Percentiles rank a stretch among this genome's conserved stretches.
These are phyloP conservation scores for Metridium senile DNA, from an alignment of 92 coral and sea anemone genomes.

Conservation along the genomic window DNA sequence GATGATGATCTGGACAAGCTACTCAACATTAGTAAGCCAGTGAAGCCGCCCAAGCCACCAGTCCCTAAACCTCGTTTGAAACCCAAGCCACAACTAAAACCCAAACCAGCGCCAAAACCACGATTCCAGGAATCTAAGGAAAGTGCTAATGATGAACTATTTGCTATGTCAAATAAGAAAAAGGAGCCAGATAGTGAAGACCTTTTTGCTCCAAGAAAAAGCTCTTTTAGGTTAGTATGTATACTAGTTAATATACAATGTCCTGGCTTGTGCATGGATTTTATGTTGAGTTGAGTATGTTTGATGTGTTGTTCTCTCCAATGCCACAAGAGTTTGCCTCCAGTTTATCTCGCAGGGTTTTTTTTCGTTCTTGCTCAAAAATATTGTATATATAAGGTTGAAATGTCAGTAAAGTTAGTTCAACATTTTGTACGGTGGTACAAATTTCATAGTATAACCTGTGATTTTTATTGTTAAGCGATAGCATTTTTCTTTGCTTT, in stretches of 20 bases:
- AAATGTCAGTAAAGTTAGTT: too few relatives aligned
- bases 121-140: slow-evolving; percentile 82
- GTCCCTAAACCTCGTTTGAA: slow-evolving; percentile 66
- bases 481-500: too few relatives aligned
- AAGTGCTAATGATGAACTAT: slow-evolving; percentile 52
- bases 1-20: slow-evolving; percentile 94
- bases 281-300: too few relatives aligned
- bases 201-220: slow-evolving; percentile 72
- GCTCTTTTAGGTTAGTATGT: slow-evolving; percentile 60
- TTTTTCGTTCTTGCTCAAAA: too few relatives aligned
- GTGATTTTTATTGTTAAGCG: too few relatives aligned
- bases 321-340: too few relatives aligned
- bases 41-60: slow-evolving; percentile 38
- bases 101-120: slow-evolving; percentile 92
- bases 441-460: too few relatives aligned
- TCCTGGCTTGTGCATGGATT: too few relatives aligned
- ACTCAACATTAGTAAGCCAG: slow-evolving; percentile 68
- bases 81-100: slow-evolving; percentile 91
- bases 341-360: too few relatives aligned
- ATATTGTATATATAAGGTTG: too few relatives aligned
- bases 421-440: too few relatives aligned
- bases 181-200: slow-evolving; percentile 40
- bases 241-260: neutral
- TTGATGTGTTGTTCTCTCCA: neutral
- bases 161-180: slow-evolving; percentile 17